Evolutionary conservation across 1,140 invertebrate genomes (phyloP).

Genomic region (Nephotettix cincticeps): DNA sequence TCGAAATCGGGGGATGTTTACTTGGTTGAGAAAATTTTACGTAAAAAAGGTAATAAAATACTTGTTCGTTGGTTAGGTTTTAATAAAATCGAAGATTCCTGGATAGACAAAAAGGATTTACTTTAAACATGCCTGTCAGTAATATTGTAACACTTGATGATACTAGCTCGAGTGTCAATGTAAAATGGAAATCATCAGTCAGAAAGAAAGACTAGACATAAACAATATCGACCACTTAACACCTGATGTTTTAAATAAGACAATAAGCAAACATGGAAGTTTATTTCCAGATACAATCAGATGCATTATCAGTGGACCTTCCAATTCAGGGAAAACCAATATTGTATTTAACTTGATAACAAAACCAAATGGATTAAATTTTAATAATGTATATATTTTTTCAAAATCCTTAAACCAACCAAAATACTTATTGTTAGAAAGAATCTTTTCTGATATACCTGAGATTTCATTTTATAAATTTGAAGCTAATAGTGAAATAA

Average conservation of each 20-base stretch:
- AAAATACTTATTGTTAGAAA: constrained; percentile 43
- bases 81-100: constrained; percentile 40
- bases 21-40: constrained; percentile 43
- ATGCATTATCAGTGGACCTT: constrained; percentile 41
- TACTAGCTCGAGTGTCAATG: not conserved
- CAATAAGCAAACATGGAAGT: constrained; percentile 32
- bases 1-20: constrained; percentile 41
- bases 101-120: constrained; percentile 39
- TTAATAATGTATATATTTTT: constrained; percentile 48
- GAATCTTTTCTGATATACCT: constrained; percentile 39
- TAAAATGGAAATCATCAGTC: constrained; percentile 3
- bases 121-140: not conserved
- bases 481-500: constrained; percentile 25
- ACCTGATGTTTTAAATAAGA: not conserved
- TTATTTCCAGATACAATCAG: constrained; percentile 39
- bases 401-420: constrained; percentile 46
- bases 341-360: constrained; percentile 41
- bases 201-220: not conserved
- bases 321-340: constrained; percentile 48
- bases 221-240: not conserved
- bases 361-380: constrained; percentile 42
- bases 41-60: constrained; percentile 39
- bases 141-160: not conserved
- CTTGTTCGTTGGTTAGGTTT: constrained; percentile 47
- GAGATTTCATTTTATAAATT: constrained; percentile 29